Evolutionary conservation across 2,888 invertebrate genomes (phyloP).

Genomic region (Cataglyphis cursor): DNA sequence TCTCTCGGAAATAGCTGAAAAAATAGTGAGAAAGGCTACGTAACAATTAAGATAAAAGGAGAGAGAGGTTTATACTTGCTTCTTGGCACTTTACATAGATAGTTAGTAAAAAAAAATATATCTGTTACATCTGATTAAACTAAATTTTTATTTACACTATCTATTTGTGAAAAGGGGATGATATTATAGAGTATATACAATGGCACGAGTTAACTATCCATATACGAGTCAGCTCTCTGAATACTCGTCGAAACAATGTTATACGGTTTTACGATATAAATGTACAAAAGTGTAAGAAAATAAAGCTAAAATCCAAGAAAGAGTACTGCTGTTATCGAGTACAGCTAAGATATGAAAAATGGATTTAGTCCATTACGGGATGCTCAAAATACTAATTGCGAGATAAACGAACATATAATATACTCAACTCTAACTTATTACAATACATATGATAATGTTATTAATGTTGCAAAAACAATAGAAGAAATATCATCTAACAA

Average conservation of each 20-base stretch:
- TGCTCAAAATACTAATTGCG: conserved; percentile 40
- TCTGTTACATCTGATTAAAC: conserved; percentile 25
- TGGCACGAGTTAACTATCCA: conserved; percentile 49
- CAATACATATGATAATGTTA: conserved; percentile 6
- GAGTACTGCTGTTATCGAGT: conserved; percentile 26
- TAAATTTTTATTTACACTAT: conserved; percentile 34
- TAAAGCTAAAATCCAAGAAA: conserved; percentile 72
- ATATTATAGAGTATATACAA: conserved; percentile 17
- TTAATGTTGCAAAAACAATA: conserved; percentile 54
- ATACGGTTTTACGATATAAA: conserved; percentile 79
- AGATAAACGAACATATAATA: conserved; percentile 54
- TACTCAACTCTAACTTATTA: conserved; percentile 49
- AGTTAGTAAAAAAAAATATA: conserved; percentile 20
- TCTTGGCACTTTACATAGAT: conserved; percentile 27
- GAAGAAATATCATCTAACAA: conserved; percentile 56
- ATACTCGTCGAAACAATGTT: conserved; percentile 57
- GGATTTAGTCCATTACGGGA: conserved; percentile 40
- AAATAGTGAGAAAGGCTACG: not conserved
- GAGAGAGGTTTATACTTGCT: not conserved
- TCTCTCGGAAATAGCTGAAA: conserved; percentile 49
- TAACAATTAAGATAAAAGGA: not conserved
- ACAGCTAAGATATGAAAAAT: conserved; percentile 51
- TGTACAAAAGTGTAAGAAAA: conserved; percentile 84
- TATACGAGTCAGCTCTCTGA: conserved; percentile 42
- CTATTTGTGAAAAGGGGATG: not conserved